Percentiles rank a stretch among this genome's conserved stretches.
phyloP scores from a whole-genome alignment of 2,113 vertebrate species.

The Eulacestoma nigropectus region DNA sequence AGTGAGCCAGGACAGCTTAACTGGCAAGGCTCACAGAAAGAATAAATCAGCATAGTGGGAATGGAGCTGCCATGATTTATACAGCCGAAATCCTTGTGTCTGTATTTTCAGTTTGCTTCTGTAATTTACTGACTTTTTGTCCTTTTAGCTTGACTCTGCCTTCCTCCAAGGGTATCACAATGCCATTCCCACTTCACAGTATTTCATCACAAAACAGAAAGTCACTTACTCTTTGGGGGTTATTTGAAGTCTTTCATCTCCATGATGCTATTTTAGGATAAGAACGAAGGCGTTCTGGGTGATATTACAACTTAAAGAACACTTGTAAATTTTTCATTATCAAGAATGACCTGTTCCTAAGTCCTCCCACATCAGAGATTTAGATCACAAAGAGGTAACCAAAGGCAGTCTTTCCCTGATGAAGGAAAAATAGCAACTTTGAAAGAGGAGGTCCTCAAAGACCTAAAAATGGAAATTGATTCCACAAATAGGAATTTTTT shows the following conservation, averaged over 20 bases:
- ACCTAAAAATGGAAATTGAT: not conserved
- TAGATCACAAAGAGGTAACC: not conserved
- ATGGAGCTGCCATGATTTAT: conserved; percentile 6
- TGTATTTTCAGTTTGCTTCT: conserved; percentile 6
- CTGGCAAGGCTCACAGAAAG: not conserved
- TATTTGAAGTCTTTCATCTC: conserved; percentile 18
- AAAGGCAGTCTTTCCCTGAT: not conserved
- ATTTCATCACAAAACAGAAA: not conserved
- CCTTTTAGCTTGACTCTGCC: conserved; percentile 28
- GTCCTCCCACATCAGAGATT: not conserved
- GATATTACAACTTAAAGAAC: not conserved
- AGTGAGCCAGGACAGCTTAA: not conserved
- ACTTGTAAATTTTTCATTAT: not conserved
- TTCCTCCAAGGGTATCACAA: conserved; percentile 7
- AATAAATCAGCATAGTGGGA: conserved; percentile 12
- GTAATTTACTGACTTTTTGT: conserved; percentile 52
- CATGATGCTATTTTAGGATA: not conserved
- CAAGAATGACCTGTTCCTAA: not conserved
- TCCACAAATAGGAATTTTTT: not conserved
- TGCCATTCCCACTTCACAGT: not conserved
- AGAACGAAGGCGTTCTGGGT: not conserved
- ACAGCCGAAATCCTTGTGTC: conserved; percentile 11
- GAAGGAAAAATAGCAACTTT: not conserved
- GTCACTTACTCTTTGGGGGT: not conserved
- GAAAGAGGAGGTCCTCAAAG: not conserved